phyloP scores from a whole-genome alignment of 1,140 invertebrate species.

The Diorhabda sublineata region DNA sequence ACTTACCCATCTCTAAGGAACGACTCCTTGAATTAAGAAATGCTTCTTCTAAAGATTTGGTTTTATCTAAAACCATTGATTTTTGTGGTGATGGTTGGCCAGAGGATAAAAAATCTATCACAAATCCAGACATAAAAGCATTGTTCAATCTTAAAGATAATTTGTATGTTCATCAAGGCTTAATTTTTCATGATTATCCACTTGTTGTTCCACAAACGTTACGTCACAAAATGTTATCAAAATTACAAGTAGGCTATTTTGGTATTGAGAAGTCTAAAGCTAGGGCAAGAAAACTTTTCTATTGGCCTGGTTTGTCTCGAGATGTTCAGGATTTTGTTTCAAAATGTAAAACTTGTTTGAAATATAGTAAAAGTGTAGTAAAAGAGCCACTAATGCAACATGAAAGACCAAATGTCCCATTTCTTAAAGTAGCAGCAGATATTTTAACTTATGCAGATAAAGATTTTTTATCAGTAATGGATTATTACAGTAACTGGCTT shows the following conservation, averaged over 20 bases:
- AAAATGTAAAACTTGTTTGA: slow-evolving; percentile 43
- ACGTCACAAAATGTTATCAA: slow-evolving; percentile 17
- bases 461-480: slow-evolving; percentile 18
- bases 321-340: slow-evolving; percentile 46
- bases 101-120: slow-evolving; percentile 5
- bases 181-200: slow-evolving; percentile 22
- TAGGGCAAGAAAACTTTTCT: slow-evolving; percentile 24
- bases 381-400: slow-evolving; percentile 43
- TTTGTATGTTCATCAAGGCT: slow-evolving; percentile 6
- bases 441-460: slow-evolving; percentile 31
- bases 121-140: slow-evolving; percentile 5
- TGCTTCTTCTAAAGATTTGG: slow-evolving; percentile 5
- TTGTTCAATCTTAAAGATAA: slow-evolving; percentile 19
- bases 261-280: slow-evolving; percentile 26
- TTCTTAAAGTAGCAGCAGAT: slow-evolving; percentile 39
- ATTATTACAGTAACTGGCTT: slow-evolving; percentile 36
- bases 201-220: slow-evolving; percentile 15
- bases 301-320: slow-evolving; percentile 46
- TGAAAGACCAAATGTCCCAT: slow-evolving; percentile 39
- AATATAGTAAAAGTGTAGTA: slow-evolving; percentile 32
- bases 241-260: slow-evolving; percentile 25
- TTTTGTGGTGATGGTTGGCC: slow-evolving; percentile 17
- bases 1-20: not conserved
- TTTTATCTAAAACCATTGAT: slow-evolving; percentile 5
- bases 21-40: slow-evolving; percentile 5